Percentiles rank a stretch among this genome's conserved stretches.
Conservation (phyloP, 2,797 vertebrate genomes). For the Gallinago solitaria region DNA sequence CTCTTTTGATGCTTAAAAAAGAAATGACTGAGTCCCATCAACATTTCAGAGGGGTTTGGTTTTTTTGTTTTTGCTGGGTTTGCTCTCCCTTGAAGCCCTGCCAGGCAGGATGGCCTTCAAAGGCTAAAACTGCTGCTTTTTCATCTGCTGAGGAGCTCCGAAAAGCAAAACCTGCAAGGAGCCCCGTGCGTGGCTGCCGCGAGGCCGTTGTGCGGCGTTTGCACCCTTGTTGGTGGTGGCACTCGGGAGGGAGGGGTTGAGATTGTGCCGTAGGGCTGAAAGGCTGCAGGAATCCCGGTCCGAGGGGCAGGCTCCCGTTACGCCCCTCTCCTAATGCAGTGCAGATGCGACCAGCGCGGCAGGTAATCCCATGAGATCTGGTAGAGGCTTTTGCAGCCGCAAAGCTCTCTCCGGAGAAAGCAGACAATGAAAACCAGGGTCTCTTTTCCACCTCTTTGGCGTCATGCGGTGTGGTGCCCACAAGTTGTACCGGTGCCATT, state of each 20-base stretch:
- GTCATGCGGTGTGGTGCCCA: neutral
- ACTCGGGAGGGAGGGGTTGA: neutral
- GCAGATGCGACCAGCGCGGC: constrained; percentile 44
- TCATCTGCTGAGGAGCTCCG: neutral
- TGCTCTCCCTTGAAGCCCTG: neutral
- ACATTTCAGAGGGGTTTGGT: neutral
- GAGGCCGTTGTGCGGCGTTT: neutral
- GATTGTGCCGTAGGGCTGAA: neutral
- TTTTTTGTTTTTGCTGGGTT: neutral
- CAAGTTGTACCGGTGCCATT: neutral
- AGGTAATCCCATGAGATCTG: constrained; percentile 14
- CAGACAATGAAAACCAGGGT: neutral
- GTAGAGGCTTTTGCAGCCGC: neutral
- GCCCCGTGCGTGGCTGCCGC: neutral
- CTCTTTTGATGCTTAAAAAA: neutral
- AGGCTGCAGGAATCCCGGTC: neutral
- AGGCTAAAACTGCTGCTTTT: constrained; percentile 22
- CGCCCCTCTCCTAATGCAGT: neutral
- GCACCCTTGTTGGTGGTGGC: neutral
- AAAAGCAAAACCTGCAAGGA: neutral
- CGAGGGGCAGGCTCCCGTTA: neutral
- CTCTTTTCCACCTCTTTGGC: neutral
- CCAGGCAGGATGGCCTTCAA: neutral
- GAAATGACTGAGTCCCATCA: neutral
- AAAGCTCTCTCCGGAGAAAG: constrained; percentile 2